Conservation (phyloP, 2,888 invertebrate species). For the Sepiola atlantica region DNA sequence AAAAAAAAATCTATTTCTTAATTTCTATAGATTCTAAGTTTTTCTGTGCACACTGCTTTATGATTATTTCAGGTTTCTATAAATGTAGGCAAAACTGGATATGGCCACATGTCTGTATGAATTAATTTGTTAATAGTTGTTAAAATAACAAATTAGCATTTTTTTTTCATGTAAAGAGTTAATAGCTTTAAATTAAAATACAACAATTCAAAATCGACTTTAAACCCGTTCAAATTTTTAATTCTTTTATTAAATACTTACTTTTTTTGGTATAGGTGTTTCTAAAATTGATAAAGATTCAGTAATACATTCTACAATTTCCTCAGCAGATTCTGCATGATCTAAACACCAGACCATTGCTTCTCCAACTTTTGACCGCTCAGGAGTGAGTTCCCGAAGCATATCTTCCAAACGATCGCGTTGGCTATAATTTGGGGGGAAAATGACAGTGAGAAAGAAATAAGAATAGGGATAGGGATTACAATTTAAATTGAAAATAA, state of each 20-base stretch:
- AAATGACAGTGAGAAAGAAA: conserved; percentile 13
- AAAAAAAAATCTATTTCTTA: no score
- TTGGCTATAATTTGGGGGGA: conserved; percentile 82
- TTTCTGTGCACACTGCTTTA: no score
- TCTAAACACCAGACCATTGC: conserved; percentile 99
- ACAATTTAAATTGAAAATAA: not conserved
- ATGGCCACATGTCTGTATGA: no score
- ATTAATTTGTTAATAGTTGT: no score
- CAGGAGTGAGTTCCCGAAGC: conserved; percentile 84
- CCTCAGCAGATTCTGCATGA: conserved; percentile 97
- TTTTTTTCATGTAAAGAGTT: no score
- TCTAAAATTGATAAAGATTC: conserved; percentile 86
- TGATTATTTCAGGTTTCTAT: no score
- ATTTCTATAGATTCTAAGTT: no score
- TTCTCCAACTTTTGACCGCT: conserved; percentile 85
- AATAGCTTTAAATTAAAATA: no score
- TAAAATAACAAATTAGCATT: no score
- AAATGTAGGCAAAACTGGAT: no score
- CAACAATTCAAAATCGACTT: no score
- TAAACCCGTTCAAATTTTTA: not conserved
- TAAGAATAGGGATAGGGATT: not conserved
- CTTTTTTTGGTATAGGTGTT: conserved; percentile 88
- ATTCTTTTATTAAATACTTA: conserved; percentile 52
- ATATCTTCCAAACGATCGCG: conserved; percentile 93
- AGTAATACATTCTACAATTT: conserved; percentile 92